Conservation (phyloP, 2,113 vertebrate species). For the Catharus bicknelli region DNA sequence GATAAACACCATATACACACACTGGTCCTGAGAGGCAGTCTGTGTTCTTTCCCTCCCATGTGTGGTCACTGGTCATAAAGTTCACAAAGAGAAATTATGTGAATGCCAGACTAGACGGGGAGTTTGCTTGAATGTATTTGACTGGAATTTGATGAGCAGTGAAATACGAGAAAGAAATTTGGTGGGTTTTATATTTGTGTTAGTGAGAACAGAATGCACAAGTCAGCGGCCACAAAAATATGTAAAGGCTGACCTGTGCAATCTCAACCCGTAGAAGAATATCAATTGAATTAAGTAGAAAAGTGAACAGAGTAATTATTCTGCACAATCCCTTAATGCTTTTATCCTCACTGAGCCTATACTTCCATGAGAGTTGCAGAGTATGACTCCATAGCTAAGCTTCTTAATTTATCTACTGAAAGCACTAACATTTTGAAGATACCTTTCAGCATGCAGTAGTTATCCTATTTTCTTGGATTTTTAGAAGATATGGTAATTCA, state of each 20-base stretch:
- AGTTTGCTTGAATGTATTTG: neutral
- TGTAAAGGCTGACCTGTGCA: neutral
- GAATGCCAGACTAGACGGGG: neutral
- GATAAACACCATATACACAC: neutral
- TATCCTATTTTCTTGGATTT: neutral
- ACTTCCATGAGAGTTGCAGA: neutral
- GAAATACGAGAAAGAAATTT: neutral
- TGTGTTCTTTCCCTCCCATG: neutral
- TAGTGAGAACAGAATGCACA: neutral
- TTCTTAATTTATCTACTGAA: neutral
- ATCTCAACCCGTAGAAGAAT: neutral
- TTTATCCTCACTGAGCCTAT: neutral
- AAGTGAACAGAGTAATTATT: neutral
- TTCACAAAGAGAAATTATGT: conserved; percentile 11
- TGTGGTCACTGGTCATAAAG: conserved; percentile 31
- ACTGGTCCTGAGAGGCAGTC: neutral
- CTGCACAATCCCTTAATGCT: neutral
- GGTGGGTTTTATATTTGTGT: neutral
- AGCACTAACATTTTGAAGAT: neutral
- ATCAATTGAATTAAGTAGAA: neutral
- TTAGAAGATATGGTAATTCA: neutral
- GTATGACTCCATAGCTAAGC: neutral
- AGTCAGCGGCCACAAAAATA: neutral
- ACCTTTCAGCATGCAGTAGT: neutral
- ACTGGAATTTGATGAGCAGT: conserved; percentile 21